Percentiles rank a stretch among this genome's conserved stretches.
Conservation (phyloP, 35 echinoderm and acorn worm species). For the Amphiura filiformis region DNA sequence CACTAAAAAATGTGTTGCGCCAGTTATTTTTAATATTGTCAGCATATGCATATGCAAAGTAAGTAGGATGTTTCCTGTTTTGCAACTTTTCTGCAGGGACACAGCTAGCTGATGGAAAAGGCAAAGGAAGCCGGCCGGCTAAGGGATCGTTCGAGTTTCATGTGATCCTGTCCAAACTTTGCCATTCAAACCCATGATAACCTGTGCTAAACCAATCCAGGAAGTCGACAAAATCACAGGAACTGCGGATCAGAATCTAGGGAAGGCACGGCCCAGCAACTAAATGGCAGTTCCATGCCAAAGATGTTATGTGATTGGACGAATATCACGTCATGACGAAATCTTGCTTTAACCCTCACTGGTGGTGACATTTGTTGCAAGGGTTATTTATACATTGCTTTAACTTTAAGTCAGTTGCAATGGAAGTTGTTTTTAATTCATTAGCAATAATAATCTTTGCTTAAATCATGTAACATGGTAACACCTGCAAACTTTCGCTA, state of each 20-base stretch:
- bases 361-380: neutral
- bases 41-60: conserved; percentile 12
- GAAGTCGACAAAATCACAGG: neutral
- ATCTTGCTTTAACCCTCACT: neutral
- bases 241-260: neutral
- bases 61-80: conserved; percentile 4
- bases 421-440: too few species aligned
- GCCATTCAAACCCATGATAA: neutral
- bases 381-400: neutral
- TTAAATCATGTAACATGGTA: too few species aligned
- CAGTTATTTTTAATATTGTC: neutral
- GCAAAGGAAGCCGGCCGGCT: neutral
- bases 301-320: neutral
- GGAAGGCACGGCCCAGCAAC: conserved; percentile 8
- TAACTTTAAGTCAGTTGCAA: too few species aligned
- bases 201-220: neutral
- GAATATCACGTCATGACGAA: neutral
- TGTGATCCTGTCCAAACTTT: neutral
- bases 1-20: neutral
- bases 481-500: too few species aligned
- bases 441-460: too few species aligned
- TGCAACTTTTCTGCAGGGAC: neutral
- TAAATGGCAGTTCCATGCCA: neutral
- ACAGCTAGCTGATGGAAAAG: conserved; percentile 6
- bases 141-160: neutral